Conservation (phyloP, 2,797 vertebrate species). For the Centropyge bicolor region DNA sequence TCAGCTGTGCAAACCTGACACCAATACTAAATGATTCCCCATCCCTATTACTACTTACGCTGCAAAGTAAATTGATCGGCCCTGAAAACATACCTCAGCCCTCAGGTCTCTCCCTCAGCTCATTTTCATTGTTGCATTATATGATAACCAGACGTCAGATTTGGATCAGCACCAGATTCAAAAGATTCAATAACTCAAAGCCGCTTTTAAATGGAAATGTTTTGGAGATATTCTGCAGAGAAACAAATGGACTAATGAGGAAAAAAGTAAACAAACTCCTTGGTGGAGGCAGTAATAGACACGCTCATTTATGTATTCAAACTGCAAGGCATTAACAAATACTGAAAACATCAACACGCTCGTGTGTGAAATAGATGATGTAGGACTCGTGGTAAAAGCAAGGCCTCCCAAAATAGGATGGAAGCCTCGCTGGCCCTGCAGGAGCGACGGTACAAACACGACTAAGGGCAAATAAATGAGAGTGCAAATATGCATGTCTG, state of each 20-base stretch:
- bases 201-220: not conserved
- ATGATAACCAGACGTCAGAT: not conserved
- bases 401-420: not conserved
- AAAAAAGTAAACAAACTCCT: not conserved
- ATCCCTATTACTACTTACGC: not conserved
- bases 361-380: not conserved
- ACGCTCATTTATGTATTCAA: not conserved
- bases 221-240: not conserved
- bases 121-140: not conserved
- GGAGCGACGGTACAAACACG: not conserved
- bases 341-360: not conserved
- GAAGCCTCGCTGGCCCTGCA: not conserved
- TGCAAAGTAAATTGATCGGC: conserved; percentile 1
- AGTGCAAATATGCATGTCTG: not conserved
- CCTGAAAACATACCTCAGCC: not conserved
- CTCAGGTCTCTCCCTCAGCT: not conserved
- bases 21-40: conserved; percentile 3
- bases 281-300: not conserved
- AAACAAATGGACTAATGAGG: not conserved
- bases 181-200: not conserved
- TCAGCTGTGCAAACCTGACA: conserved; percentile 3
- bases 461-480: not conserved
- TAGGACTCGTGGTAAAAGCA: conserved; percentile 1
- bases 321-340: not conserved
- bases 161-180: not conserved